A percentile compares a stretch with the other conserved stretches of the same genome.
Conservation (phyloP, 2,113 vertebrate species). For the Anser cygnoides region DNA sequence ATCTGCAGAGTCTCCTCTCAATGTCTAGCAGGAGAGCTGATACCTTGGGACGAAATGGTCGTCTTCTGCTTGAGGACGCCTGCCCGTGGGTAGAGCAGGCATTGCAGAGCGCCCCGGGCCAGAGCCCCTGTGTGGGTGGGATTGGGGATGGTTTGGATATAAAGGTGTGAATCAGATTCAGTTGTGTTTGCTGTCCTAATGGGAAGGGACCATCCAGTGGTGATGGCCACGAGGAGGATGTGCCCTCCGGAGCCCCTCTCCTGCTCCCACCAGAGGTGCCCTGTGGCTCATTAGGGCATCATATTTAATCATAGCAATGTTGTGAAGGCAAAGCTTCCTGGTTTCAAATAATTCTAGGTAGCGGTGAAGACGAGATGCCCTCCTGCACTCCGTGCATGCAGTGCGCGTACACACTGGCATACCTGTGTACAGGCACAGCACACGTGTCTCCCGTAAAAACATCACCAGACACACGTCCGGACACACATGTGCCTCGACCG, state of each 20-base stretch:
- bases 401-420: accelerated
- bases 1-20: neutral
- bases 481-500: no score
- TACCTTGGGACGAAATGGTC: neutral
- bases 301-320: neutral
- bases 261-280: neutral
- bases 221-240: neutral
- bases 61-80: neutral
- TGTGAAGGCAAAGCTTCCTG: neutral
- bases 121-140: neutral
- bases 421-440: neutral
- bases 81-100: neutral
- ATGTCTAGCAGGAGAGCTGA: neutral
- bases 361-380: neutral
- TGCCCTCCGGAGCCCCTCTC: neutral
- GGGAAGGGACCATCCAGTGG: neutral
- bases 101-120: neutral
- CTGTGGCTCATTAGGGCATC: neutral
- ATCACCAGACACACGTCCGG: neutral
- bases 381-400: neutral
- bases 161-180: neutral
- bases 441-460: accelerated
- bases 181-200: neutral
- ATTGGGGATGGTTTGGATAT: accelerated
- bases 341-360: neutral